These are phyloP conservation scores for Hydrolagus colliei DNA, from an alignment of 2,797 vertebrate genomes.

Conservation along the genomic window DNA sequence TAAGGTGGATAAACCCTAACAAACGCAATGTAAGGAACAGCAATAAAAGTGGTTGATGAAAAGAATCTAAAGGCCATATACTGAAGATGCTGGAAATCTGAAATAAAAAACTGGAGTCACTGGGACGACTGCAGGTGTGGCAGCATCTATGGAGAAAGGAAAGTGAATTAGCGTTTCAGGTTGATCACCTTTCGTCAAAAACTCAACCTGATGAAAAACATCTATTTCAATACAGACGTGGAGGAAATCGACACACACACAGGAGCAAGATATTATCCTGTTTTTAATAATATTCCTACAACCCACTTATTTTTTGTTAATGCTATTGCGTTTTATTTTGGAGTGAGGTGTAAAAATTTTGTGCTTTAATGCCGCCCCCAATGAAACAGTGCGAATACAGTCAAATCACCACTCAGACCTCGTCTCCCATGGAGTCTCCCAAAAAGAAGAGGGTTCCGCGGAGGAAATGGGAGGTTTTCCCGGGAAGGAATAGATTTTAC, in stretches of 20 bases:
- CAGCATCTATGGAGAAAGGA: no score
- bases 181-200: no score
- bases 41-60: background rate
- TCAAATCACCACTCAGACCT: constrained; percentile 90
- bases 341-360: background rate
- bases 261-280: background rate
- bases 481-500: constrained; percentile 92
- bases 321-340: background rate
- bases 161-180: no score
- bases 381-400: constrained; percentile 96
- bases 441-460: constrained; percentile 77
- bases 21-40: background rate
- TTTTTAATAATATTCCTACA: background rate
- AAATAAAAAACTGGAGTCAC: no score
- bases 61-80: no score
- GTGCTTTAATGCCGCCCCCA: constrained; percentile 78
- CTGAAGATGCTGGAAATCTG: no score
- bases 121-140: no score
- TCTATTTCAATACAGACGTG: background rate
- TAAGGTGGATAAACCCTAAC: background rate
- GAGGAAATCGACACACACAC: background rate
- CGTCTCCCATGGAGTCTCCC: constrained; percentile 93
- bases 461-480: constrained; percentile 93
- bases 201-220: no score
- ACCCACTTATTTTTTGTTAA: background rate